Evolutionary conservation across 2,113 vertebrate species (phyloP).

Genomic region (Myrmophylax atrothorax): DNA sequence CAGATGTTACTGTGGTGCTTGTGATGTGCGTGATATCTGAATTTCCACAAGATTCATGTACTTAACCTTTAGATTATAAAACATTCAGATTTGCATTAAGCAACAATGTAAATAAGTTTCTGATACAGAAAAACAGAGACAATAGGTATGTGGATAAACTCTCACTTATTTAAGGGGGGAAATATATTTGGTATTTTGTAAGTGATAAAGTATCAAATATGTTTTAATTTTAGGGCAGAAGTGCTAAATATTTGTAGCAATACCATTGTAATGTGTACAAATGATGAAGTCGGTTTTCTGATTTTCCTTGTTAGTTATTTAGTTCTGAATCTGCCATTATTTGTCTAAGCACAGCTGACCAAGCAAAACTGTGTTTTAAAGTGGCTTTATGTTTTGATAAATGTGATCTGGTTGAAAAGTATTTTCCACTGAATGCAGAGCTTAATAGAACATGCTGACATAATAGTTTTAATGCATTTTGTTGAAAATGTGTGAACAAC

Average conservation of each 20-base stretch:
- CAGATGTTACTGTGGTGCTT: slow-evolving; percentile 24
- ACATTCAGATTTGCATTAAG: slow-evolving; percentile 41
- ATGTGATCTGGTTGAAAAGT: slow-evolving; percentile 90
- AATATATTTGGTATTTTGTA: slow-evolving; percentile 14
- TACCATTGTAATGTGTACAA: slow-evolving; percentile 74
- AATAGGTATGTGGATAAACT: slow-evolving; percentile 21
- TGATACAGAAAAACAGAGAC: slow-evolving; percentile 18
- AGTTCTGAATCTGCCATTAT: slow-evolving; percentile 87
- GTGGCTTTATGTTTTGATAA: slow-evolving; percentile 92
- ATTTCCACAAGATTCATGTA: slow-evolving; percentile 44
- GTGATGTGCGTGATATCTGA: slow-evolving; percentile 17
- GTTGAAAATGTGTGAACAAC: slow-evolving; percentile 89
- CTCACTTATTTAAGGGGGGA: not conserved
- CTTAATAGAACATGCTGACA: slow-evolving; percentile 89
- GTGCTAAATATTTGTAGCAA: slow-evolving; percentile 81
- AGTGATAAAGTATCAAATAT: slow-evolving; percentile 60
- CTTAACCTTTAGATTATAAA: slow-evolving; percentile 67
- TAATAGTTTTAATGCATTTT: slow-evolving; percentile 90
- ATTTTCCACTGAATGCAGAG: slow-evolving; percentile 87
- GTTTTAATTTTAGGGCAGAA: slow-evolving; percentile 71
- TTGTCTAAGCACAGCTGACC: slow-evolving; percentile 89
- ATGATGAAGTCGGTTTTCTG: slow-evolving; percentile 81
- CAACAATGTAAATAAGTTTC: slow-evolving; percentile 51
- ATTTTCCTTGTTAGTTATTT: slow-evolving; percentile 84
- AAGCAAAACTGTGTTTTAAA: slow-evolving; percentile 89